Percentiles rank a stretch among this genome's conserved stretches.
These are phyloP conservation scores for Herminia tarsipennalis DNA, from an alignment of 2,888 invertebrate genomes.

Conservation along the genomic window DNA sequence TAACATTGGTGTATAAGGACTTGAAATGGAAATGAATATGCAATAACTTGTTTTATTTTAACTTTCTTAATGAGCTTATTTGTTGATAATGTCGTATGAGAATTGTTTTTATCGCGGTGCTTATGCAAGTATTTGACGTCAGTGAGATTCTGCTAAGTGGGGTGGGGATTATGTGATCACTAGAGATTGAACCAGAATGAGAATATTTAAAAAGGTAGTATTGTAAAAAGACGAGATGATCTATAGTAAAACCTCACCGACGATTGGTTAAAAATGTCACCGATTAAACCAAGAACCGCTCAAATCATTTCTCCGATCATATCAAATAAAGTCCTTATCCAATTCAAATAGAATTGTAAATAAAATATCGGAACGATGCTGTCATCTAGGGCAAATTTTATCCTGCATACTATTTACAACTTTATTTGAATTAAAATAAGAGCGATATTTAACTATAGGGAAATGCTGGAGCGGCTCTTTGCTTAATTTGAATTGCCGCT, in stretches of 20 bases:
- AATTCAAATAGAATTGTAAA: too few relatives aligned
- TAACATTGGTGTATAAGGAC: slow-evolving; percentile 65
- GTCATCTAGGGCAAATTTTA: too few relatives aligned
- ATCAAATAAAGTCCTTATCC: too few relatives aligned
- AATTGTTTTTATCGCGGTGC: slow-evolving; percentile 42
- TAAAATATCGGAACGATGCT: too few relatives aligned
- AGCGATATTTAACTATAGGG: too few relatives aligned
- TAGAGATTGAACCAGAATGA: neutral
- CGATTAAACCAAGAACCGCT: too few relatives aligned
- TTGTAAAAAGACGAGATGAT: slow-evolving; percentile 3
- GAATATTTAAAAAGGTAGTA: neutral
- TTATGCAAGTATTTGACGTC: slow-evolving; percentile 30
- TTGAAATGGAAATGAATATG: slow-evolving; percentile 59
- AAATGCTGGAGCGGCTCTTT: too few relatives aligned
- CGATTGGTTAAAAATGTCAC: neutral
- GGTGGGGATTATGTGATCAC: neutral
- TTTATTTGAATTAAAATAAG: too few relatives aligned
- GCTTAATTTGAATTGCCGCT: too few relatives aligned
- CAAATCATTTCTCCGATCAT: too few relatives aligned
- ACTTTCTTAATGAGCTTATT: slow-evolving; percentile 51
- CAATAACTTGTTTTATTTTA: slow-evolving; percentile 62
- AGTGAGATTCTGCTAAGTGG: slow-evolving; percentile 18
- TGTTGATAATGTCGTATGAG: slow-evolving; percentile 41
- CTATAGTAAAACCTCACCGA: neutral
- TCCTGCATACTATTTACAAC: too few relatives aligned